Evolutionary conservation across 2,113 vertebrate species (phyloP).

Genomic region (Toxotes chatareus): DNA sequence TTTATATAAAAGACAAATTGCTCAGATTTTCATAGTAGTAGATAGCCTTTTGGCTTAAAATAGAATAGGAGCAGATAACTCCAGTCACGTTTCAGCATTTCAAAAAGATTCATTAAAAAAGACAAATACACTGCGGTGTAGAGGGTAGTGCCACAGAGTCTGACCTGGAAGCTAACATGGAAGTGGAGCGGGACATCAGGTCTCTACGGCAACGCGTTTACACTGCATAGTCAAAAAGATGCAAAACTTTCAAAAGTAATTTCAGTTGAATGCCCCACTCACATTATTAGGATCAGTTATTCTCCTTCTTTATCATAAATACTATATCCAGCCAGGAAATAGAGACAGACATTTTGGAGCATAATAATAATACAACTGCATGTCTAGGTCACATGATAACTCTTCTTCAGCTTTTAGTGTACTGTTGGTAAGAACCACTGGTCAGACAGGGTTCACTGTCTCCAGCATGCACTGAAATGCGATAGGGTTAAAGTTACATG

Average conservation of each 20-base stretch:
- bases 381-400: background rate
- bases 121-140: background rate
- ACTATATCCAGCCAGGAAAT: background rate
- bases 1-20: slow-evolving; percentile 10
- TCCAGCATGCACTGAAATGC: slow-evolving; percentile 41
- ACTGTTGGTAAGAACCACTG: slow-evolving; percentile 10
- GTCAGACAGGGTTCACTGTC: slow-evolving; percentile 41
- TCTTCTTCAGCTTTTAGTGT: slow-evolving; percentile 16
- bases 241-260: background rate
- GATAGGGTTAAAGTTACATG: slow-evolving; percentile 57
- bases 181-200: background rate
- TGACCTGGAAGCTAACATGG: background rate
- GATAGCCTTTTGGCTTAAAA: background rate
- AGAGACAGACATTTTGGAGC: background rate
- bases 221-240: background rate
- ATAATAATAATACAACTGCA: background rate
- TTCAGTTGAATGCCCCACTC: background rate
- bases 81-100: background rate
- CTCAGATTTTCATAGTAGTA: background rate
- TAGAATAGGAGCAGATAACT: background rate
- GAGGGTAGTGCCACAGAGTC: background rate
- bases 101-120: background rate
- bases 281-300: background rate
- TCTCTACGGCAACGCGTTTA: background rate
- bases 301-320: background rate